Percentiles rank a stretch among this genome's conserved stretches.
Evolutionary conservation across 1,140 invertebrate genomes (phyloP).

Genomic region (Ectropis grisescens): DNA sequence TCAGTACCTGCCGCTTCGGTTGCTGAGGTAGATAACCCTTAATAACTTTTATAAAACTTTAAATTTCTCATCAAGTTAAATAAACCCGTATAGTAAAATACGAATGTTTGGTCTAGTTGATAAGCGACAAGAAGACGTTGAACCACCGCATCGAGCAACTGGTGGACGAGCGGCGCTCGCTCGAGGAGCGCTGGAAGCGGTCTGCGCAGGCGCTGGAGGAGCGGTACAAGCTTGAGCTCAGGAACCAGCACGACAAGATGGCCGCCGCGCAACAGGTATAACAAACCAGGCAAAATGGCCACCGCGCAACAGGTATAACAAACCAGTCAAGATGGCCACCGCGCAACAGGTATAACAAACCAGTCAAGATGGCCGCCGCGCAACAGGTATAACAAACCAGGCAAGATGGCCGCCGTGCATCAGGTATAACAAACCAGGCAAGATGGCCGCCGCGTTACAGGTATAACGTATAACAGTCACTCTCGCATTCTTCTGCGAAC

Average conservation of each 20-base stretch:
- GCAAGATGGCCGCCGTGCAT: constrained; percentile 59
- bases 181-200: constrained; percentile 57
- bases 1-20: no score
- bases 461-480: constrained; percentile 21
- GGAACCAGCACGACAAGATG: constrained; percentile 61
- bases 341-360: constrained; percentile 57
- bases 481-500: no score
- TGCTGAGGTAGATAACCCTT: no score
- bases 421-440: constrained; percentile 63
- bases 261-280: constrained; percentile 59
- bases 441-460: constrained; percentile 58
- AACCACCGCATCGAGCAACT: constrained; percentile 61
- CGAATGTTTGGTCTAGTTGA: no score
- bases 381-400: constrained; percentile 34
- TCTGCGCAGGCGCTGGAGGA: constrained; percentile 50
- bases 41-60: no score
- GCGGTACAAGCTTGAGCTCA: constrained; percentile 45
- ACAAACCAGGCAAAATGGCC: constrained; percentile 59
- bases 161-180: constrained; percentile 44
- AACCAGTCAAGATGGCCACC: constrained; percentile 59
- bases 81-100: no score
- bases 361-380: constrained; percentile 53
- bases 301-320: constrained; percentile 61
- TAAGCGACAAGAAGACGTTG: constrained; percentile 60
- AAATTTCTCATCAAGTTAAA: no score